These are phyloP conservation scores for Eueremaeus valkanovi DNA, from an alignment of 2,888 invertebrate species.

Conservation along the genomic window DNA sequence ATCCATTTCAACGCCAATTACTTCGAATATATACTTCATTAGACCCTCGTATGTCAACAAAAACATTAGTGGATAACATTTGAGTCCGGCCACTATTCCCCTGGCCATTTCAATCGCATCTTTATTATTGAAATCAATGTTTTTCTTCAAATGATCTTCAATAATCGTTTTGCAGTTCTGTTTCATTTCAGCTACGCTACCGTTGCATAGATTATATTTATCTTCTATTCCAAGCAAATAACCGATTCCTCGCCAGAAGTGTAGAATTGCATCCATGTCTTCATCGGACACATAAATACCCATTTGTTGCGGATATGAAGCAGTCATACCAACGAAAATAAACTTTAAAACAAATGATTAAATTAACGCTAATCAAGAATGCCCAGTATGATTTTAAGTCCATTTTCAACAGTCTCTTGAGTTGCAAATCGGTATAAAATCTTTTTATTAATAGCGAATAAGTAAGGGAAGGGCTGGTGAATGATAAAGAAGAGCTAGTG, in stretches of 20 bases:
- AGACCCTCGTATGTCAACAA: constrained; percentile 45
- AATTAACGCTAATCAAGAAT: too few species aligned
- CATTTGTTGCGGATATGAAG: constrained; percentile 61
- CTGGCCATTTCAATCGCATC: constrained; percentile 44
- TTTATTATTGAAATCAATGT: constrained; percentile 5
- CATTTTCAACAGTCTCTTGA: too few species aligned
- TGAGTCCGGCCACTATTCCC: constrained; percentile 44
- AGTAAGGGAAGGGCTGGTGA: too few species aligned
- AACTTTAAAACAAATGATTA: too few species aligned
- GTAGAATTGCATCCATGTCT: constrained; percentile 70
- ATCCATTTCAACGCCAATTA: background rate
- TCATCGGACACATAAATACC: constrained; percentile 62
- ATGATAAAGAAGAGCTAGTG: too few species aligned
- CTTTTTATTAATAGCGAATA: too few species aligned
- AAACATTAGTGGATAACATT: too few species aligned
- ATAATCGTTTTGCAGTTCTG: constrained; percentile 38
- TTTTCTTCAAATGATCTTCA: constrained; percentile 39
- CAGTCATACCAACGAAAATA: constrained; percentile 73
- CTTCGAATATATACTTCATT: constrained; percentile 44
- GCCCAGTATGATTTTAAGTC: too few species aligned
- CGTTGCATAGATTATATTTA: constrained; percentile 45
- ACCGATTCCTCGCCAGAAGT: constrained; percentile 79
- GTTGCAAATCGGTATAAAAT: too few species aligned
- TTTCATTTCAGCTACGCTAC: constrained; percentile 36
- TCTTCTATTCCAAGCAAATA: constrained; percentile 77